Percentiles rank a stretch among this genome's conserved stretches.
Conservation (phyloP, 2,888 invertebrate species). For the Drosophila ustulata region DNA sequence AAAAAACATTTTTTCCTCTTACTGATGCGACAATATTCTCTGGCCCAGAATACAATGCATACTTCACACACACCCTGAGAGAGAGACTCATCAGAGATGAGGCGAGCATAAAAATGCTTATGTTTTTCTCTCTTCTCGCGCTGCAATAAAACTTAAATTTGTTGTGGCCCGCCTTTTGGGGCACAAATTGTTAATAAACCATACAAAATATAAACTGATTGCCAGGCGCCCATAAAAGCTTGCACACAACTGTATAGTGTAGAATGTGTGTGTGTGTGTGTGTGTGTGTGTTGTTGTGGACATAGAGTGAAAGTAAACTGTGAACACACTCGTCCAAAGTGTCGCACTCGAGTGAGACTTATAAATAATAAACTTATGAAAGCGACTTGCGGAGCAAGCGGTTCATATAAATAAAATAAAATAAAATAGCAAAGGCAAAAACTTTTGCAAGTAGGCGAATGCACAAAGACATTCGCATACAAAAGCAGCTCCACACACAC, state of each 20-base stretch:
- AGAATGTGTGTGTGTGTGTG: neutral
- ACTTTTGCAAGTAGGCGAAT: constrained; percentile 45
- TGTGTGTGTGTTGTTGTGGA: constrained; percentile 16
- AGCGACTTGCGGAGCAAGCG: constrained; percentile 37
- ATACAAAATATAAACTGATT: constrained; percentile 71
- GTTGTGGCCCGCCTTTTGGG: constrained; percentile 41
- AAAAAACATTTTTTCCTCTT: constrained; percentile 43
- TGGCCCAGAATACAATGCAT: constrained; percentile 32
- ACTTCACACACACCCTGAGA: constrained; percentile 9
- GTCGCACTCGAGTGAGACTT: constrained; percentile 70
- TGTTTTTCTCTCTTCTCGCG: constrained; percentile 15
- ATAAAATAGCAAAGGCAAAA: constrained; percentile 39
- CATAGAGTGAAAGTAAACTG: constrained; percentile 38
- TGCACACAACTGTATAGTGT: constrained; percentile 25
- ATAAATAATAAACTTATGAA: constrained; percentile 77
- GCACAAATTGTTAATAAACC: constrained; percentile 70
- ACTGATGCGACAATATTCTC: constrained; percentile 58
- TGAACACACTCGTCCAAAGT: constrained; percentile 57
- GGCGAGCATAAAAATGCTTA: constrained; percentile 43
- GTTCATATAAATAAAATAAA: constrained; percentile 55
- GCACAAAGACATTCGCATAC: constrained; percentile 44
- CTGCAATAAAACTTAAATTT: constrained; percentile 60
- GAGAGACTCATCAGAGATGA: constrained; percentile 35
- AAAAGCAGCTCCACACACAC: constrained; percentile 36
- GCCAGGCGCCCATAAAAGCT: constrained; percentile 51